Evolutionary conservation across 2,888 invertebrate genomes (phyloP).

Genomic region (Scaptomyza parva): DNA sequence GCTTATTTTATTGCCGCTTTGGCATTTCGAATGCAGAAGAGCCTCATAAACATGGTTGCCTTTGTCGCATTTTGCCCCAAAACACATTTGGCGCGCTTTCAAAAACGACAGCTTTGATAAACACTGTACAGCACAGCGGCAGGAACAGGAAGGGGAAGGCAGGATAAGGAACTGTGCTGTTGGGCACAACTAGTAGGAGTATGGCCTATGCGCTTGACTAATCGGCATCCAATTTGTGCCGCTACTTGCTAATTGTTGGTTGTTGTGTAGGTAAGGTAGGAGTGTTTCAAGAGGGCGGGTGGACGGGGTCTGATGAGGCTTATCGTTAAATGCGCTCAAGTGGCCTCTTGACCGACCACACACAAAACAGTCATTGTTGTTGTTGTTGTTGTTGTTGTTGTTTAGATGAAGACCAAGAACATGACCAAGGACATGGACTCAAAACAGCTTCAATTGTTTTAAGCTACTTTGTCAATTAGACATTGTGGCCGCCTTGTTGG

Average conservation of each 20-base stretch:
- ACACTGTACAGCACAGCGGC: neutral
- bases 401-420: conserved; percentile 3
- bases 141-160: neutral
- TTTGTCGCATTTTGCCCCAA: conserved; percentile 62
- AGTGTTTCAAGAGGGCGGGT: too few species aligned
- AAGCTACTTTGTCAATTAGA: conserved; percentile 72
- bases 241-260: conserved; percentile 35
- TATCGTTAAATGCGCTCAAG: conserved; percentile 59
- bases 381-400: conserved; percentile 18
- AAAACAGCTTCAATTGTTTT: conserved; percentile 70
- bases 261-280: conserved; percentile 8
- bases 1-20: conserved; percentile 52
- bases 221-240: conserved; percentile 46
- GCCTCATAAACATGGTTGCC: conserved; percentile 59
- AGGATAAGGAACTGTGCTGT: neutral
- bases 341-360: conserved; percentile 50
- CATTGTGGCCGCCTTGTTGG: conserved; percentile 42
- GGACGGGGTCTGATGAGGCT: conserved; percentile 26
- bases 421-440: conserved; percentile 36
- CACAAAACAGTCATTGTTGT: conserved; percentile 12
- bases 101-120: conserved; percentile 37
- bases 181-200: neutral
- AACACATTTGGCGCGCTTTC: conserved; percentile 66
- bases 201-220: conserved; percentile 24
- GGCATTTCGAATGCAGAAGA: conserved; percentile 50